These are phyloP conservation scores for Brachyptera risi DNA, from an alignment of 2,888 invertebrate species.

Conservation along the genomic window DNA sequence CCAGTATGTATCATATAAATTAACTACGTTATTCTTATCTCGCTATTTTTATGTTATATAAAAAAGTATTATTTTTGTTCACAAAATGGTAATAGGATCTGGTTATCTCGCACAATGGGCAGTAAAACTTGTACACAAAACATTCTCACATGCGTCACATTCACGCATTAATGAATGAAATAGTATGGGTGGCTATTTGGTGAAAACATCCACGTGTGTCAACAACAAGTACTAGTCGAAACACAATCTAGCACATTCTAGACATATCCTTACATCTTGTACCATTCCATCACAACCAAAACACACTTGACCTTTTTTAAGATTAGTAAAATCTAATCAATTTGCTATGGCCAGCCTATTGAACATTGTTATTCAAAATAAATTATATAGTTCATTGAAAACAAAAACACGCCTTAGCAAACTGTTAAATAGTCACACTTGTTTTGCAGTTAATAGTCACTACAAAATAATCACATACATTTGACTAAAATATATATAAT, in stretches of 20 bases:
- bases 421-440: not conserved
- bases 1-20: constrained; percentile 25
- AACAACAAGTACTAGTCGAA: not conserved
- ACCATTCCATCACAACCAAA: constrained; percentile 3
- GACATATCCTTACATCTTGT: no score
- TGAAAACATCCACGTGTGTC: constrained; percentile 3
- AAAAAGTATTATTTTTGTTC: constrained; percentile 23
- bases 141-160: not conserved
- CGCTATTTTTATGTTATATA: constrained; percentile 18
- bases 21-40: constrained; percentile 23
- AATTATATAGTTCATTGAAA: not conserved
- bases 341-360: not conserved
- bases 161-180: constrained; percentile 1
- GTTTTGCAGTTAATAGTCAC: not conserved
- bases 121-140: not conserved
- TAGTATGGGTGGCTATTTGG: constrained; percentile 3
- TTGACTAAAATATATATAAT: not conserved
- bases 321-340: not conserved
- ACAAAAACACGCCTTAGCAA: not conserved
- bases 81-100: not conserved
- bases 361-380: not conserved
- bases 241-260: not conserved
- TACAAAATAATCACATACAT: not conserved
- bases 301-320: not conserved
- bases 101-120: not conserved